Base-by-base conservation (phyloP, 2,797 vertebrate species). In the Enteromius mattozi region DNA sequence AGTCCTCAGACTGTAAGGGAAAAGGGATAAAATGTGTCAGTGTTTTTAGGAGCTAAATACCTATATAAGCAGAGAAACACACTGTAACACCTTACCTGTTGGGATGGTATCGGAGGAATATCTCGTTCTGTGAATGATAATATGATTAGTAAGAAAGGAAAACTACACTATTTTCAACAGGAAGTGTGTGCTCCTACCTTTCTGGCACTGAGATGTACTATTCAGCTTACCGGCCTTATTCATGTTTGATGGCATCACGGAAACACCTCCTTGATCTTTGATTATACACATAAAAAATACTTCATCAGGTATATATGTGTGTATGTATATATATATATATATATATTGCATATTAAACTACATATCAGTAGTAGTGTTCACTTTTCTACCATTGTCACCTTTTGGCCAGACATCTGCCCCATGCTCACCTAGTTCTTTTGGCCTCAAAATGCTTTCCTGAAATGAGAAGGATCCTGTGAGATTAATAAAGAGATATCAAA, bases 1-100 rank as follows among this genome's bases (percentile, higher is more conserved):
- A 54, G 17, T 92, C 92, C n/a, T 91, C 84, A n/a, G 81, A 84
- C 85, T 93, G 91, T 27, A 88, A 83, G 61, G 17, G 9, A 10
- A 81, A 2, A 40, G 30, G 13, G 69, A 16, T 27, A 6, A n/a
- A 76, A 17, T 27, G 35, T 35, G 45, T 8, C 1, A 30, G 27
- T 70, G 59, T 33, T 35, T 30, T 33, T 27, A 47, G 40, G 4
- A 37, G 6, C 2, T n/a, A 35, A 42, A 74, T 14, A 71, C 3
- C 8, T 24, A 35, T 27, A n/a, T 12, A 56, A n/a, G 6, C 14
- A 68, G 21, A 87, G 8, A 54, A 59, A 14, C 0, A n/a, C 16
- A 80, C 17, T 45, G 47, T 56, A 86, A 42, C 14, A 82, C 14
- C 27, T 30, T 83, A 89, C 85, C 83, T 87, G 75, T 37, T 69